phyloP scores from a whole-genome alignment of 2,113 vertebrate genomes.

The Barnardius zonarius region DNA sequence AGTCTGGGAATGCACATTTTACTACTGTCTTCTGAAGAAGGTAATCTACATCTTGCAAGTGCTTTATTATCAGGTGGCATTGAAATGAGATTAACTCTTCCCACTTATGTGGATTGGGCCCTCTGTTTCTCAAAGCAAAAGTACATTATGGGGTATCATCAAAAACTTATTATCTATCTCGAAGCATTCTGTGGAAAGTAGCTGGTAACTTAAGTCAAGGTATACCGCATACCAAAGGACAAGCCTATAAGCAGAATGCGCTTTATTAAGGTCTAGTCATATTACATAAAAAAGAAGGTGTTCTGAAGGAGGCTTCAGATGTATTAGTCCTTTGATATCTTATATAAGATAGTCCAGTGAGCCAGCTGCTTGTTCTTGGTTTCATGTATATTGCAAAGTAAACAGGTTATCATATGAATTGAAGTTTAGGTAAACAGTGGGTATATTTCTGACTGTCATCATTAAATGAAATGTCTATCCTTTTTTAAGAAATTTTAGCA shows the following conservation, averaged over 20 bases:
- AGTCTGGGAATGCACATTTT: background rate
- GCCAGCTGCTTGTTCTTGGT: background rate
- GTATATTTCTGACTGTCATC: background rate
- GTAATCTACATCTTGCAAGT: background rate
- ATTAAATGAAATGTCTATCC: background rate
- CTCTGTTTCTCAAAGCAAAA: background rate
- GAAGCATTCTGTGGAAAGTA: background rate
- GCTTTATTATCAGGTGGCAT: background rate
- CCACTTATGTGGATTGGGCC: background rate
- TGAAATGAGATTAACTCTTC: background rate
- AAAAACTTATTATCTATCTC: background rate
- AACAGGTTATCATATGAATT: background rate
- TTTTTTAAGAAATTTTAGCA: background rate
- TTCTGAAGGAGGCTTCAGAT: background rate
- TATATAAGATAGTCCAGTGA: background rate
- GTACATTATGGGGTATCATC: background rate
- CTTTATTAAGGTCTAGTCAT: background rate
- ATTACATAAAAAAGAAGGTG: background rate
- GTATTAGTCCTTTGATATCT: background rate
- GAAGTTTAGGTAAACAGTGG: background rate
- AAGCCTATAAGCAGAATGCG: background rate
- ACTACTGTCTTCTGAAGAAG: background rate
- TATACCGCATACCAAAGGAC: background rate
- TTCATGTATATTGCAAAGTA: background rate
- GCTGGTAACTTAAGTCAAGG: background rate